Base-by-base conservation (phyloP, 2,888 invertebrate genomes). In the Deilephila porcellus region DNA sequence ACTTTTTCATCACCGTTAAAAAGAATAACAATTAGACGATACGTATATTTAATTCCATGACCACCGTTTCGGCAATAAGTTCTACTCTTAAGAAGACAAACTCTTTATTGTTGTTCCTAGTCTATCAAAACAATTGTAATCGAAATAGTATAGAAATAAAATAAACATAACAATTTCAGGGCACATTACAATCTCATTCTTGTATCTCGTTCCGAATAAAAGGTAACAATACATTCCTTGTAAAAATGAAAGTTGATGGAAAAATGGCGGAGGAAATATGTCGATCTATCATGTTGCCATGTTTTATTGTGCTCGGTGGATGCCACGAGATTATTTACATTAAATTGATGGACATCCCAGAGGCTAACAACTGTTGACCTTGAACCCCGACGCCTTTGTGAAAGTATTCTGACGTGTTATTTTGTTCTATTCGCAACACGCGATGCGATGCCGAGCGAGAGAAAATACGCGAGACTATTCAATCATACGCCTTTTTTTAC, bases 301-400 rank as follows among this genome's bases (percentile, higher is more conserved):
- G 87, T 86, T 89, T 90, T 89, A 91, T 92, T 91, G 87, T 91
- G 83, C 81, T 84, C 86, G 77, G 84, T 83, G 88, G 88, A 91
- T 89, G 88, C 89, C 87, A 85, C 88, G 83, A 88, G 88, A 91
- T 90, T 92, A 92, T 93, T 93, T 92, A 91, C 91, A 90, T 90
- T 88, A 86, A 90, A 92, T 93, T 93, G 91, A 93, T 93, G 92
- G 87, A 89, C 88, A 82, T 83, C 84, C 80, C 82, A 85, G 82
- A 86, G 88, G 88, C 87, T 87, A 88, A 88, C 88, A 87, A 84
- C 78, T 80, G 73, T 82, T 91, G 91, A 92, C 91, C 93, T 90
- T 90, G 88, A 86, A 90, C 89, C 84, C 82, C 34, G 79, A 74
- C 80, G 79, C 82, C 81, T 81, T 84, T 85, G 83, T 81, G 85